Evolutionary conservation across 2,797 vertebrate species (phyloP), one percentile per base, ranked within the genome.

Genomic region (Echiichthys vipera): DNA sequence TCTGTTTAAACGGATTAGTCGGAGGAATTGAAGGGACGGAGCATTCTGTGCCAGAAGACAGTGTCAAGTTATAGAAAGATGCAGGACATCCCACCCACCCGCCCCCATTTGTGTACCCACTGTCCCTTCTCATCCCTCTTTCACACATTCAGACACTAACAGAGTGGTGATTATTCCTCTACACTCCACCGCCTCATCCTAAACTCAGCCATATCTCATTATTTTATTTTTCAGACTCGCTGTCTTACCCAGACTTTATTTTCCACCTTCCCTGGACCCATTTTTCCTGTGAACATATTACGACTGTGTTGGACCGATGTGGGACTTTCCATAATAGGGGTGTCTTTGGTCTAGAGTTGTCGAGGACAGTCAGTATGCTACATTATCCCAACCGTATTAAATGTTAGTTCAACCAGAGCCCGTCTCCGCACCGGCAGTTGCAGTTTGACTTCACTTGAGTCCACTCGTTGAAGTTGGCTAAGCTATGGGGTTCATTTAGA

Each of bases 11-110:
- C 29, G 20, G 64, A 83, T 75, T 25, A 17, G 39, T 74, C 49
- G 1, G 71, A 81, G 63, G 66, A 77, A 27, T 30, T 20, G 34
- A 80, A 76, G 45, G 78, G 73, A 87, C 79, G 59, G 79, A 85
- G 71, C 12, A 25, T 58, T 84, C 69, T 83, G 83, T 80, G 84
- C 81, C 77, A 77, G 85, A 84, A 84, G 81, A 90, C 70, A 22
- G 68, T 83, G 72, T 90, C 81, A 78, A 78, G 69, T 80, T 83
- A 49, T 56, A 65, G 73, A 85, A 88, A 73, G 89, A 92, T 92
- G 88, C 88, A 85, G 92, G 91, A 89, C 90, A 84, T 82, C 82
- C 88, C 74, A n/a, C n/a, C n/a, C n/a, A n/a, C 59, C 66, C 30
- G 27, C 47, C 57, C 14, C 14, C 49, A 7, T 11, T 34, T 11